These are phyloP conservation scores for Henricia sp. DNA, from an alignment of 53 echinoderm and acorn worm species.

Conservation along the genomic window DNA sequence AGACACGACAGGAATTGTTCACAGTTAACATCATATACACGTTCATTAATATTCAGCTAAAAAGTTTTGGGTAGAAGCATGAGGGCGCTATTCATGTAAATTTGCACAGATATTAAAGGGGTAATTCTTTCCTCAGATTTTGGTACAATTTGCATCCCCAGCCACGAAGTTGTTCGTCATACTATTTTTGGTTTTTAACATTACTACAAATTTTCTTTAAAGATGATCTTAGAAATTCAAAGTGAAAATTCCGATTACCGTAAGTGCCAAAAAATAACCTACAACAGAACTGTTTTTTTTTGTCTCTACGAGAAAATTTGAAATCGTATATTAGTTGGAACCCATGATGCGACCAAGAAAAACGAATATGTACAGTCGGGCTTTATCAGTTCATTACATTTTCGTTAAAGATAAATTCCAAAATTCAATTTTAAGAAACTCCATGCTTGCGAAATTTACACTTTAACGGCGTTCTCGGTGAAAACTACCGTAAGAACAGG, in stretches of 20 bases:
- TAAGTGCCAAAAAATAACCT: neutral
- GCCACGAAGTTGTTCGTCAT: neutral
- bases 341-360: too few relatives aligned
- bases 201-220: neutral
- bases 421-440: too few relatives aligned
- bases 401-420: too few relatives aligned
- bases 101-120: neutral
- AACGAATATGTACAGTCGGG: too few relatives aligned
- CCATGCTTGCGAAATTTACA: too few relatives aligned
- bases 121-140: neutral
- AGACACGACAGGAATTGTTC: neutral
- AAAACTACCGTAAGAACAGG: too few relatives aligned
- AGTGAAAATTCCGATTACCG: neutral
- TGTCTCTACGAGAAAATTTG: too few relatives aligned
- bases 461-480: too few relatives aligned
- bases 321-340: too few relatives aligned
- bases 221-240: neutral
- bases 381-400: too few relatives aligned
- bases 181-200: neutral
- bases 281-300: neutral
- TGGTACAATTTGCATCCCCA: neutral
- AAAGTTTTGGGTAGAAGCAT: neutral
- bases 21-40: conserved; percentile 11
- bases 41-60: neutral
- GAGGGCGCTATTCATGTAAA: conserved; percentile 41